Base-by-base conservation (phyloP, 92 coral and sea anemone species). In the Nematostella vectensis region DNA sequence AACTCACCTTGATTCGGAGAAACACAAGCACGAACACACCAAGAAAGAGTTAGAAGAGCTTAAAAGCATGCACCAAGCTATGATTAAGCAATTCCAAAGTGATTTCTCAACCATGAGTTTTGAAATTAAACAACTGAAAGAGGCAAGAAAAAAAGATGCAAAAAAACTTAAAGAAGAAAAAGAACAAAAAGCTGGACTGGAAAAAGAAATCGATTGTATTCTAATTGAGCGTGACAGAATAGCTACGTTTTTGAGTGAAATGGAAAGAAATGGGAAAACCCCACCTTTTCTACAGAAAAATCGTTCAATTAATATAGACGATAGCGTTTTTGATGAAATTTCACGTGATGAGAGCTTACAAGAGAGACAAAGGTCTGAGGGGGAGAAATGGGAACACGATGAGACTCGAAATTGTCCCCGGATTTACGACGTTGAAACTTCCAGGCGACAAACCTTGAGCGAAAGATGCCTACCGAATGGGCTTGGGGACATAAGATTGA, bases 1-100 rank as follows among this genome's bases (percentile, higher is more conserved):
- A 12, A 23, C 43, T 2, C 53, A 55, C n/a, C 48, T 75, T 8
- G 77, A 75, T 1, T 28, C 59, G 12, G 83, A 74, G 66, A 60
- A 50, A 59, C 58, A 61, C 15, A 79, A 33, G 15, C 69, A 74
- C n/a, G 74, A 63, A 4, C 74, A 54, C 27, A 65, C 79, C 10
- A 31, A 36, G 1, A 71, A 75, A 51, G 88, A 85, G 48, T 78
- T 81, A 11, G 72, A 80, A 3, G 94, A 85, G 59, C 39, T 84
- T 4, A 80, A 59, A 48, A 85, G 88, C 29, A 47, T 80, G 0
- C 81, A 80, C 19, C 75, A 75, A 24, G 53, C 79, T 21, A 47
- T 80, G 2, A 17, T 84, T 26, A 50, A 39, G 36, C 70, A 72
- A 55, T 19, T 63, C 48, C 60, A 79, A 27, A 69, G 48, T n/a